These are phyloP conservation scores for Pantherophis vulpinus DNA, from an alignment of 2,797 vertebrate species.

Conservation along the genomic window DNA sequence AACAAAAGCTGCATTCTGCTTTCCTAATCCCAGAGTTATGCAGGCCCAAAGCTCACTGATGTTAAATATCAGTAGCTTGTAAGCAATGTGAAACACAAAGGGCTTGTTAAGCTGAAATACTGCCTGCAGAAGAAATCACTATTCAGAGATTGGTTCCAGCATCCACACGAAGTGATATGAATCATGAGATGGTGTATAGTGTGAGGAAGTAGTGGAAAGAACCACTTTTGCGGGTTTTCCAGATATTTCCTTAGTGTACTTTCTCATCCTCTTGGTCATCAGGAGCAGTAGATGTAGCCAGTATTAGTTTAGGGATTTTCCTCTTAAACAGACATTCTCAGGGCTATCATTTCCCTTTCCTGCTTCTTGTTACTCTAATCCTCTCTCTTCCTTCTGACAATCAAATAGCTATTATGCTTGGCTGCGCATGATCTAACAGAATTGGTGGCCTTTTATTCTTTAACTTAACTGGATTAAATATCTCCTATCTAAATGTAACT, in stretches of 20 bases:
- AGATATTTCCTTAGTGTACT: neutral
- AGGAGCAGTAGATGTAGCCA: neutral
- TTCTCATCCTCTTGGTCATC: neutral
- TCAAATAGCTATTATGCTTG: neutral
- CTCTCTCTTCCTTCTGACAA: neutral
- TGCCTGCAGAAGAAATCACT: neutral
- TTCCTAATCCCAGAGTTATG: neutral
- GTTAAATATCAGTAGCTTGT: neutral
- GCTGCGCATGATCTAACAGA: neutral
- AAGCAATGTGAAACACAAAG: neutral
- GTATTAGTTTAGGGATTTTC: neutral
- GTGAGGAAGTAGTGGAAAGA: neutral
- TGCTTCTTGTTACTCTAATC: neutral
- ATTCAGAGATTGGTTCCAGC: neutral
- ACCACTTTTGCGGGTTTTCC: neutral
- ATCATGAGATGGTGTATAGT: neutral
- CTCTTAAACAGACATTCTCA: neutral
- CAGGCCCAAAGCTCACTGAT: neutral
- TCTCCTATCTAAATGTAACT: neutral
- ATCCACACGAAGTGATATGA: neutral
- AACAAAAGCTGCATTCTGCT: neutral
- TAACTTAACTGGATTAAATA: neutral
- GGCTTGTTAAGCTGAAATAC: neutral
- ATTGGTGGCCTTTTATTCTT: neutral
- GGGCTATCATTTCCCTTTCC: neutral